Conservation (phyloP, 1,140 invertebrate species). For the Drosophila sp. region DNA sequence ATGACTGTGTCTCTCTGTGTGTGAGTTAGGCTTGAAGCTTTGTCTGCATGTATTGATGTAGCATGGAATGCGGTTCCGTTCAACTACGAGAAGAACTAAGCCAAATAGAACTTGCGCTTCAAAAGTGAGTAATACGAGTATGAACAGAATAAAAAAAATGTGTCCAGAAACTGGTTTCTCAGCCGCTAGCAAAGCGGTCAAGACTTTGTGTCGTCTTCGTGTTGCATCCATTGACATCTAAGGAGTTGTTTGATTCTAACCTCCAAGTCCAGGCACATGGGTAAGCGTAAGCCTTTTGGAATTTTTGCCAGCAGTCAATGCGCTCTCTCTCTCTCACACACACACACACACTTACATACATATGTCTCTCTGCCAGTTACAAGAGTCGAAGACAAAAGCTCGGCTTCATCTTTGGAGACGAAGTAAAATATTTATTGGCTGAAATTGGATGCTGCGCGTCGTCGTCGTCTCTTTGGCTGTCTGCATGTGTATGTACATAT, state of each 20-base stretch:
- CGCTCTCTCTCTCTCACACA: constrained; percentile 37
- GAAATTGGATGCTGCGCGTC: constrained; percentile 77
- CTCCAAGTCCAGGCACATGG: constrained; percentile 61
- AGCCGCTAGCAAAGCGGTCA: constrained; percentile 30
- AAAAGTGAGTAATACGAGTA: constrained; percentile 48
- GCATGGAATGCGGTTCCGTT: constrained; percentile 70
- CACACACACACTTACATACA: constrained; percentile 18
- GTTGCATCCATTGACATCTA: constrained; percentile 68
- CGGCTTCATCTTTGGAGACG: constrained; percentile 52
- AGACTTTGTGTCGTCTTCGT: constrained; percentile 71
- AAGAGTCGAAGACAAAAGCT: constrained; percentile 58
- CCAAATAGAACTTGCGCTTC: constrained; percentile 62
- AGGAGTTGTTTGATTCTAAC: constrained; percentile 56
- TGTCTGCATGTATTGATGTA: constrained; percentile 47
- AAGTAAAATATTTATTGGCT: constrained; percentile 78
- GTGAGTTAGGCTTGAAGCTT: constrained; percentile 31
- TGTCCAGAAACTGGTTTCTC: constrained; percentile 67
- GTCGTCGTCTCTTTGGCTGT: constrained; percentile 23
- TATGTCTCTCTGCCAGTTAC: constrained; percentile 29
- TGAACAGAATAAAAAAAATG: constrained; percentile 51
- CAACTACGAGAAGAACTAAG: constrained; percentile 58
- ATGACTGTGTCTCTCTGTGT: constrained; percentile 17
- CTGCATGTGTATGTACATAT: constrained; percentile 20
- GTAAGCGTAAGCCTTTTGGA: constrained; percentile 66
- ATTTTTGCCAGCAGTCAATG: constrained; percentile 64